phyloP scores from a whole-genome alignment of 2,797 vertebrate species.

The Myripristis murdjan region DNA sequence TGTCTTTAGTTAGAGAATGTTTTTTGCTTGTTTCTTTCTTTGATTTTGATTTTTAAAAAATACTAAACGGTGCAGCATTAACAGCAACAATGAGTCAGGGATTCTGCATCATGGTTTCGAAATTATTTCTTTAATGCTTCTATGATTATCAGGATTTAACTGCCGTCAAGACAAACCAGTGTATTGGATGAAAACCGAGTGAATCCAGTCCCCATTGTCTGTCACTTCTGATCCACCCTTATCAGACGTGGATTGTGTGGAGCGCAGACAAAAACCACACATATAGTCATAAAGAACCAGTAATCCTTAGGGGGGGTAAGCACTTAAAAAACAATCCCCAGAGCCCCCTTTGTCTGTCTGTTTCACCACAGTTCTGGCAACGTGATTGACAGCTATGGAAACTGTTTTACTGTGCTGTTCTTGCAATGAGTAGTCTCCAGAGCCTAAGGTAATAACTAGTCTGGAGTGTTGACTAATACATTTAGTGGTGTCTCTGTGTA shows the following conservation, averaged over 20 bases:
- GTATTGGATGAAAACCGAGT: conserved; percentile 45
- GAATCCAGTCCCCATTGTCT: conserved; percentile 43
- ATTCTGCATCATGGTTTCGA: conserved; percentile 34
- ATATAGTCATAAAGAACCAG: conserved; percentile 74
- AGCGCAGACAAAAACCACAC: conserved; percentile 74
- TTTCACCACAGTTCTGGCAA: conserved; percentile 71
- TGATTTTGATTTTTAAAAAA: too few relatives aligned
- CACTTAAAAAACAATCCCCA: conserved; percentile 69
- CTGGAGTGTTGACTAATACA: conserved; percentile 77
- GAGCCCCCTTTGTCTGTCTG: conserved; percentile 61
- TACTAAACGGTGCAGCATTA: neutral
- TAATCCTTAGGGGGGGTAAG: conserved; percentile 75
- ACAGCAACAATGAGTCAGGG: conserved; percentile 26
- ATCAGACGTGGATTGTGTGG: conserved; percentile 75
- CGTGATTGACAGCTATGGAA: conserved; percentile 78
- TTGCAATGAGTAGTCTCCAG: conserved; percentile 72
- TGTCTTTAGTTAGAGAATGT: too few relatives aligned
- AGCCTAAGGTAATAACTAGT: conserved; percentile 70
- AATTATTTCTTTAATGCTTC: conserved; percentile 25
- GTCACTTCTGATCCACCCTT: conserved; percentile 68
- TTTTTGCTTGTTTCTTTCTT: too few relatives aligned
- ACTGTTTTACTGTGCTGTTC: conserved; percentile 74
- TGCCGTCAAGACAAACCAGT: conserved; percentile 25
- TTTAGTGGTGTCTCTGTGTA: conserved; percentile 63
- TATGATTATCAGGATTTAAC: conserved; percentile 53